Evolutionary conservation across 2,888 invertebrate species (phyloP).

Genomic region (Pristionchus arcanus): DNA sequence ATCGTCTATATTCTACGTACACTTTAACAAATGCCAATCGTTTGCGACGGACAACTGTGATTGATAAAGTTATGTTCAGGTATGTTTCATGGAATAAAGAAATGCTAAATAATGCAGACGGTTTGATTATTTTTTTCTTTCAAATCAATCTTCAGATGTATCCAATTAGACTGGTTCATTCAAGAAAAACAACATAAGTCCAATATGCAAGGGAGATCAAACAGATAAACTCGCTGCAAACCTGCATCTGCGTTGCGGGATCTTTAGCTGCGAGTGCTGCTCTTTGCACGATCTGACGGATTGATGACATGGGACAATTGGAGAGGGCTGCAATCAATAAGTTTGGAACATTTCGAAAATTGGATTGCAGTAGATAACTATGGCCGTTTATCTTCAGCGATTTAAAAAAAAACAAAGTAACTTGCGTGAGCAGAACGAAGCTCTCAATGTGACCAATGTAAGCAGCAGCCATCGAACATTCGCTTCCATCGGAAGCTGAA

Average conservation of each 20-base stretch:
- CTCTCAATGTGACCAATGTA: not conserved
- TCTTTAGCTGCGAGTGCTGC: constrained; percentile 67
- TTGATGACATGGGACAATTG: constrained; percentile 75
- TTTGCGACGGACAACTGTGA: too few species aligned
- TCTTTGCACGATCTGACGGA: constrained; percentile 73
- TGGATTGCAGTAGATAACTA: not conserved
- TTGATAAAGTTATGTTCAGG: too few species aligned
- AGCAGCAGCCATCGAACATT: constrained; percentile 13
- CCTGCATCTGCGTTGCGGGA: constrained; percentile 71
- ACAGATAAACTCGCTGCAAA: not conserved
- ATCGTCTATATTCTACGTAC: not conserved
- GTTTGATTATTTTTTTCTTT: too few species aligned
- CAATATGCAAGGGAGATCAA: too few species aligned
- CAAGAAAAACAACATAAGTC: too few species aligned
- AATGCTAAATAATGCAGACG: too few species aligned
- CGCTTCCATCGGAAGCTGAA: constrained; percentile 23
- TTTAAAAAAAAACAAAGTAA: too few species aligned
- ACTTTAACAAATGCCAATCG: too few species aligned
- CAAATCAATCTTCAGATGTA: too few species aligned
- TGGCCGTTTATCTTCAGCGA: too few species aligned
- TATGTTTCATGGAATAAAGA: too few species aligned
- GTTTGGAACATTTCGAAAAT: not conserved
- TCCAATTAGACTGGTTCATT: too few species aligned
- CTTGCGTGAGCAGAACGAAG: not conserved
- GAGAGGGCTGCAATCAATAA: constrained; percentile 67